A percentile compares a stretch with the other conserved stretches of the same genome.
Evolutionary conservation across 2,113 vertebrate species (phyloP).

Genomic region (Dascyllus trimaculatus): DNA sequence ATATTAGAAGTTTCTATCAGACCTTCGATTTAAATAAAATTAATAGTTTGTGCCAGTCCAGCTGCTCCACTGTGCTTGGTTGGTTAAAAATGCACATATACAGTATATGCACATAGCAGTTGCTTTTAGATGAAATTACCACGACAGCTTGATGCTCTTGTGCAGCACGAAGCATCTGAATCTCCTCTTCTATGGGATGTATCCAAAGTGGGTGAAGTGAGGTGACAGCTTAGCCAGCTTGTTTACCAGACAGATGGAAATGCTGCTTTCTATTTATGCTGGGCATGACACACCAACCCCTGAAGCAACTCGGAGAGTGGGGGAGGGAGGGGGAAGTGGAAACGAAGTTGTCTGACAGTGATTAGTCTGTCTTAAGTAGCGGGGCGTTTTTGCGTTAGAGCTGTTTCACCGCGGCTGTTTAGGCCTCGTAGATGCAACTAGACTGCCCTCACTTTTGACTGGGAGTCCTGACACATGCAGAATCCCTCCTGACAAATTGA

Average conservation of each 20-base stretch:
- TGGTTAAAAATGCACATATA: slow-evolving; percentile 29
- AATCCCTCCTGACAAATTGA: slow-evolving; percentile 75
- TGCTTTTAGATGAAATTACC: slow-evolving; percentile 39
- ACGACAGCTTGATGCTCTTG: slow-evolving; percentile 24
- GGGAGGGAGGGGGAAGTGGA: slow-evolving; percentile 32
- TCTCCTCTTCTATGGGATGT: slow-evolving; percentile 50
- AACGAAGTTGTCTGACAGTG: slow-evolving; percentile 54
- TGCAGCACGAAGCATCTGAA: slow-evolving; percentile 37
- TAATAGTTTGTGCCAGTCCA: neutral
- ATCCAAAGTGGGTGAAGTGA: slow-evolving; percentile 61
- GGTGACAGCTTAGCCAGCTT: slow-evolving; percentile 64
- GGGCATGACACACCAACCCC: slow-evolving; percentile 69
- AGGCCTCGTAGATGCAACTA: slow-evolving; percentile 15
- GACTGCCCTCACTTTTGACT: slow-evolving; percentile 38
- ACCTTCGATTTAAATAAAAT: slow-evolving; percentile 18
- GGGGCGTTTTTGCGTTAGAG: slow-evolving; percentile 45
- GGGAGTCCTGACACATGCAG: slow-evolving; percentile 52
- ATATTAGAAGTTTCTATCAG: neutral
- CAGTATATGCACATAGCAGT: slow-evolving; percentile 31
- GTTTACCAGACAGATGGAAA: slow-evolving; percentile 78
- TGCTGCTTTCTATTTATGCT: slow-evolving; percentile 73
- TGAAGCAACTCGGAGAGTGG: slow-evolving; percentile 51
- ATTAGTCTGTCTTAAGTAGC: slow-evolving; percentile 67
- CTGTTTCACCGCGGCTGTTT: slow-evolving; percentile 50
- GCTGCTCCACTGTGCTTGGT: neutral